Percentiles rank a stretch among this genome's conserved stretches.
phyloP scores from a whole-genome alignment of 2,797 vertebrate genomes.

The Mionectes olivaceus region DNA sequence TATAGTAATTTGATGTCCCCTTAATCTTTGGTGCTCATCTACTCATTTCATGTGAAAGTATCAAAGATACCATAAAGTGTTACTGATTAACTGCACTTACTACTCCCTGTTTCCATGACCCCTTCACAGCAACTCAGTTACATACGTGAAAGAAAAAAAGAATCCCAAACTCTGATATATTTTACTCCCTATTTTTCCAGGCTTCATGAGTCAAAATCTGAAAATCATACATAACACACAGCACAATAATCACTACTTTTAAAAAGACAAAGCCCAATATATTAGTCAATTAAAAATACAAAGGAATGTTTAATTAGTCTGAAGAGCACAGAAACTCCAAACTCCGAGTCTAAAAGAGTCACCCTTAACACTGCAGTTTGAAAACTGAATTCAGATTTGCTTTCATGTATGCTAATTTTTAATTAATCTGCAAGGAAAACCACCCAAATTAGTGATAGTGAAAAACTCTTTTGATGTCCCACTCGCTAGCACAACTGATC shows the following conservation, averaged over 20 bases:
- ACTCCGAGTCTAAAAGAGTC: neutral
- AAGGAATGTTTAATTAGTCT: neutral
- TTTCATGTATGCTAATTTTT: neutral
- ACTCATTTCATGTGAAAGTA: neutral
- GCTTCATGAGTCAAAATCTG: neutral
- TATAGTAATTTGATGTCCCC: neutral
- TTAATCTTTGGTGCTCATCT: neutral
- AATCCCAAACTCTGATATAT: neutral
- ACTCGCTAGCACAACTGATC: neutral
- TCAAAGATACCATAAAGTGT: constrained; percentile 8
- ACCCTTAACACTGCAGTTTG: neutral
- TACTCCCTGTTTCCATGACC: neutral
- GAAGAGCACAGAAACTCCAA: neutral
- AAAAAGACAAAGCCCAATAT: neutral
- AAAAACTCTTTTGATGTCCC: neutral
- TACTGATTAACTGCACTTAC: constrained; percentile 32
- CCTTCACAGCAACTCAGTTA: neutral
- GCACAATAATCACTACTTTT: neutral
- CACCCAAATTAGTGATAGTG: neutral
- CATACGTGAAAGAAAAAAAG: neutral
- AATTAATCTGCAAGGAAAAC: neutral
- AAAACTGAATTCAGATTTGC: neutral
- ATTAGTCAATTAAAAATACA: neutral
- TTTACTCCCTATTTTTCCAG: neutral
- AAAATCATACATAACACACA: neutral